Conservation (phyloP, 2,888 invertebrate species). For the Glyphotaelius pellucidus region DNA sequence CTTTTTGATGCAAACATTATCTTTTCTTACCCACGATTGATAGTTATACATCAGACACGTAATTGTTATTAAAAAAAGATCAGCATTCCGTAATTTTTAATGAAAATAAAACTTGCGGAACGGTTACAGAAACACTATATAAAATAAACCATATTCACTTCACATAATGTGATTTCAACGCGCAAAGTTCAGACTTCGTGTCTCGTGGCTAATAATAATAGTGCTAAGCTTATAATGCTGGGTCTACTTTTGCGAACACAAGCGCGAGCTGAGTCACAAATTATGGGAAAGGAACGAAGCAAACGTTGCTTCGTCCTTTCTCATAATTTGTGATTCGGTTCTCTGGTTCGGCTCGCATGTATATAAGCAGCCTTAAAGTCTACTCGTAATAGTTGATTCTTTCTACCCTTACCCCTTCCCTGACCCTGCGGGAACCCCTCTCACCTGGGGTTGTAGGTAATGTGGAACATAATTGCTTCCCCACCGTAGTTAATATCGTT, state of each 20-base stretch:
- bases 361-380: neutral
- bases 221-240: neutral
- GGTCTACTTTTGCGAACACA: too few species aligned
- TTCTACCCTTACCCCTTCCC: slow-evolving; percentile 3
- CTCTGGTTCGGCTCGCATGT: too few species aligned
- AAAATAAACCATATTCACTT: neutral
- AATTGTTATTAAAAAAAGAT: too few species aligned
- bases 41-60: too few species aligned
- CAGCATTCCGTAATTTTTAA: neutral
- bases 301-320: too few species aligned
- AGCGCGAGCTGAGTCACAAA: too few species aligned
- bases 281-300: too few species aligned
- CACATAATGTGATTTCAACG: neutral
- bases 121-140: neutral
- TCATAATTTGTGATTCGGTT: too few species aligned
- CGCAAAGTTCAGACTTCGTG: neutral
- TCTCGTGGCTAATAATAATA: neutral
- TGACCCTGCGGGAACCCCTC: neutral
- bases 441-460: neutral
- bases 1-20: neutral
- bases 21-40: neutral
- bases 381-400: neutral
- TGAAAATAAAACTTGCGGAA: neutral
- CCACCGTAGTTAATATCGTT: slow-evolving; percentile 24
- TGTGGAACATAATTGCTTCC: slow-evolving; percentile 39